Base-by-base conservation (phyloP, 2,797 vertebrate genomes). In the Oceanodroma leucorhoa region DNA sequence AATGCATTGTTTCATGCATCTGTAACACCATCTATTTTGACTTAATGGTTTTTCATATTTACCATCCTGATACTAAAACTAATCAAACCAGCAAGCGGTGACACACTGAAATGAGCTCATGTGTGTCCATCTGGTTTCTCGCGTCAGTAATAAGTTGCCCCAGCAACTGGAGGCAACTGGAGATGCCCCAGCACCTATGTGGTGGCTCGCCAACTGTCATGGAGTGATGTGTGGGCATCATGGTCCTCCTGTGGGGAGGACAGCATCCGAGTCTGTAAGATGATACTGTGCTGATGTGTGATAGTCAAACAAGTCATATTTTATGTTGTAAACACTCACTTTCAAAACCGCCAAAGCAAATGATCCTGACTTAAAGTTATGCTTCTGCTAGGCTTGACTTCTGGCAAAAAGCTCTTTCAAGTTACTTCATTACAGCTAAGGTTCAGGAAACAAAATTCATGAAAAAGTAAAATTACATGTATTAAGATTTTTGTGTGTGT, bases 101-200 rank as follows among this genome's bases (percentile, higher is more conserved):
- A n/a, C 29, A 58, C 29, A 23, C 22, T 1, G 0, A 71, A 81
- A 65, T 45, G 10, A 71, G 1, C 5, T 54, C 62, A 34, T 10
- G 0, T 6, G 1, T 41, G 40, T 34, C 34, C 7, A 1, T 1
- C 2, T 55, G 41, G 10, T 36, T 86, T 53, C 34, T 69, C 3
- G 0, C 3, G 1, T 11, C 7, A 32, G 21, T 51, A 43, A 26
- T 32, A 34, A 24, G 11, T 38, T 45, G 21, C 36, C 36, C 36
- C 36, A 36, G 36, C 36, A 36, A 36, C 36, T 36, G 36, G 36
- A 36, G 36, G 36, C 19, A 12, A 8, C 32, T 38, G 36, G 36
- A 65, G 45, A 20, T 71, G 20, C 3, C 21, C 21, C n/a, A 65
- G 22, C 3, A 32, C 2, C 15, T 26, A 0, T 14, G 16, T n/a